Conservation (phyloP, 2,113 vertebrate genomes). For the Recurvirostra avosetta region DNA sequence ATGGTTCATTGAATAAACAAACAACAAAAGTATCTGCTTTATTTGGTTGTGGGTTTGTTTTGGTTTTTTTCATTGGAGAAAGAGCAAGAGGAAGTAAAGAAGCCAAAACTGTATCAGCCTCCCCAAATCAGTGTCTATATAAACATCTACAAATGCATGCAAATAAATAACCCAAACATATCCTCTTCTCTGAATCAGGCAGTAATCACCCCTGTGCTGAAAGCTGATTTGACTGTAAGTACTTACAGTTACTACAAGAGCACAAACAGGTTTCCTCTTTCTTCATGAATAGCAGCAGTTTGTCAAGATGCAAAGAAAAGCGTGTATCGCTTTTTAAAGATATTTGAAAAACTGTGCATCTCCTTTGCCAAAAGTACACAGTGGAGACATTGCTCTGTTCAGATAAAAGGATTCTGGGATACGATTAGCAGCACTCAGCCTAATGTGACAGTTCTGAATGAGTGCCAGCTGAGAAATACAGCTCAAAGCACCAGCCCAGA, state of each 20-base stretch:
- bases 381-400: slow-evolving; percentile 35
- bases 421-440: slow-evolving; percentile 67
- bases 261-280: slow-evolving; percentile 52
- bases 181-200: background rate
- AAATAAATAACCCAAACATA: background rate
- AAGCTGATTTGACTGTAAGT: background rate
- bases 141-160: background rate
- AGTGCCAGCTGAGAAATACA: slow-evolving; percentile 67
- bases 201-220: background rate
- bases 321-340: slow-evolving; percentile 58
- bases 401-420: slow-evolving; percentile 72
- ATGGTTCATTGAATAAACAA: background rate
- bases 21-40: too few species aligned
- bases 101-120: background rate
- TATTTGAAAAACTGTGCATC: slow-evolving; percentile 63
- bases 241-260: slow-evolving; percentile 6
- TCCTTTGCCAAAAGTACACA: slow-evolving; percentile 60
- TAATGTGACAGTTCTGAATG: slow-evolving; percentile 69
- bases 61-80: background rate
- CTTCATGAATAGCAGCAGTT: slow-evolving; percentile 50
- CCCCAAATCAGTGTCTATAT: background rate
- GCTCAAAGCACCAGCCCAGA: slow-evolving; percentile 65
- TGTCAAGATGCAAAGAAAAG: slow-evolving; percentile 61
- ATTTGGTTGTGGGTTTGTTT: too few species aligned
- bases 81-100: background rate